Evolutionary conservation across 1,140 invertebrate genomes (phyloP), one percentile per base, ranked within the genome.

Genomic region (Atta cephalotes): DNA sequence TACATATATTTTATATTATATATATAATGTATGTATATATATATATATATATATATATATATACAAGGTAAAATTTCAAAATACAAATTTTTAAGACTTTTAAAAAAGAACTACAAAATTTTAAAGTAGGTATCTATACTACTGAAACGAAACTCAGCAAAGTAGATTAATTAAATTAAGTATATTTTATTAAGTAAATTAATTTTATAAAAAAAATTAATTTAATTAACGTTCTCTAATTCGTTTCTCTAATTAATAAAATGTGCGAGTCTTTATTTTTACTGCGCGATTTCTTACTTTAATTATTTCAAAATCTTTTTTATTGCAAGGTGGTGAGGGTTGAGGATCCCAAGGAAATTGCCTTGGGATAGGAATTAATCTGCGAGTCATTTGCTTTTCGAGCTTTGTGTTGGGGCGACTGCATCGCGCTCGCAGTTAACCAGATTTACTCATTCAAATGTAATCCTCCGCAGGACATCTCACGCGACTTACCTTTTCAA

Each of bases 381-480:
- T 74, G n/a, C 68, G 68, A 62, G 25, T 60, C 80, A 60, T 62
- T 60, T 82, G 56, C 56, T 82, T 60, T 49, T 72, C 70, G n/a
- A 82, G 68, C 56, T 82, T n/a, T 53, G 35, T 25, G 25, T 74
- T 14, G 56, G 1, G 72, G 53, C 6, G 39, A 39, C 70, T 25
- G 58, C 70, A 25, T 18, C 18, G 56, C 58, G 25, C 12, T 39
- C 31, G 16, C 56, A 53, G 60, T 74, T 39, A 66, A 45, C 31
- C 28, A 65, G 71, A 66, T 78, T 78, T 78, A 25, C 31, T 74
- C 35, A 21, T 74, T 74, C 10, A 82, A 74, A 82, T 49, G 68
- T 82, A 74, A 82, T 82, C 68, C 56, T 58, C 21, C 49, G 51
- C 79, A 72, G 16, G 3, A 60, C 53, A 16, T 60, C 35, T 82